Base-by-base conservation (phyloP, 2,888 invertebrate genomes). In the Sinodicranocentrus sp. region DNA sequence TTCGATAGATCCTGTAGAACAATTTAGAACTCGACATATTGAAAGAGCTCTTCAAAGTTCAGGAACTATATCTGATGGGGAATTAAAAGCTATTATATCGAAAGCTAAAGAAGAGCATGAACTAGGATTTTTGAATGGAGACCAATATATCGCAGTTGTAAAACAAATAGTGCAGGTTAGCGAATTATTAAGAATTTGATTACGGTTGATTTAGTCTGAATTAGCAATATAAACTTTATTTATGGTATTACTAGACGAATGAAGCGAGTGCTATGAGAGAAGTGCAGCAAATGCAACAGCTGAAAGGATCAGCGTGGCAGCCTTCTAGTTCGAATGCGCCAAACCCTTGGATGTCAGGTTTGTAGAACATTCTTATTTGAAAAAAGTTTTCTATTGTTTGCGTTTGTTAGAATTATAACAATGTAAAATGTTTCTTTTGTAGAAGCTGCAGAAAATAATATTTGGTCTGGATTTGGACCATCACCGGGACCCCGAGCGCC, bases 191-290 rank as follows among this genome's bases (percentile, higher is more conserved):
- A 8, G 39, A 39, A 39, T 5, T 39, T 39, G 6, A 39, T 8
- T 8, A 39, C 39, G n/a, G n/a, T n/a, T n/a, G n/a, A n/a, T n/a
- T n/a, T n/a, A n/a, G n/a, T n/a, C n/a, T n/a, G n/a, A n/a, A 43
- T 17, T 33, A 65, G 15, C 54, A 17, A 23, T 17, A 72, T 26
- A 8, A 61, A 57, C 25, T 13, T 71, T 1, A 28, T n/a, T 21
- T 65, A 26, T 44, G 26, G 68, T 77, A 48, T 68, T 0, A 91
- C 84, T 94, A 94, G 88, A 93, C 96, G 87, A 95, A 95, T 88
- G 96, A 96, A 90, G 94, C 93, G 72, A 92, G 92, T 78, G 96
- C 96, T 90, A 91, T 95, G 2, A 94, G 94, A 82, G 95, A 95
- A 80, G 95, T 95, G 0, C 94, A 89, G 65, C 89, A 89, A 72